Evolutionary conservation across 2,797 vertebrate genomes (phyloP), one percentile per base, ranked within the genome.

Genomic region (Channallabes apus): DNA sequence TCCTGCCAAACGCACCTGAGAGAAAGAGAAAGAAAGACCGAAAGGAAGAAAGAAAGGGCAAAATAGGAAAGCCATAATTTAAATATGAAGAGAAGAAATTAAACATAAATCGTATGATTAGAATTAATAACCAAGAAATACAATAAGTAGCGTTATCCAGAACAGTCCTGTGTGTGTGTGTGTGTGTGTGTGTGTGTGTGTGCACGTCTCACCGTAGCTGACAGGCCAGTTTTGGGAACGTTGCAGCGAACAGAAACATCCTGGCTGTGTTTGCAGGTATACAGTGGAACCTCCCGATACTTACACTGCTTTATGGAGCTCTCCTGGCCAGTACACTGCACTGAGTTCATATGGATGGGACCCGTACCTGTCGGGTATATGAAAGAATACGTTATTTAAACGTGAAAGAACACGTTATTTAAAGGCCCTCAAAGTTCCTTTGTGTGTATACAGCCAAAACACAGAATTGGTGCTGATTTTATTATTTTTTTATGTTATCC

Each of bases 211-310:
- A 98, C 98, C 91, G 95, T 96, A 22, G 91, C 86, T 85, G 94
- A 92, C 82, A 96, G 91, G 86, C 96, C 96, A 76, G 91, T 96
- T 84, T 92, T 86, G 27, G 98, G 98, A 51, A 97, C 68, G 1
- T 98, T 96, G 92, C 98, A 99, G 86, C 96, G 96, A 17, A 99
- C 96, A 0, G 96, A 96, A 0, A 95, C 97, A 0, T 99, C 98
- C 2, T 96, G 95, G 32, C 84, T 95, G 0, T 99, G 98, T 82
- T 76, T 96, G 90, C 97, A 98, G n/a, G 91, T 95, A 1, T 93
- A 95, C 29, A 89, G 93, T 0, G 94, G 90, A 0, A 97, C 96
- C 0, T 92, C 92, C 87, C 92, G 95, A 91, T 94, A 95, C 18
- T 24, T 90, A 86, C 98, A 99, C 82, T 98, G 95, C 0, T 91